Conservation (phyloP, 1,140 invertebrate species). For the Sitobion miscanthi region DNA sequence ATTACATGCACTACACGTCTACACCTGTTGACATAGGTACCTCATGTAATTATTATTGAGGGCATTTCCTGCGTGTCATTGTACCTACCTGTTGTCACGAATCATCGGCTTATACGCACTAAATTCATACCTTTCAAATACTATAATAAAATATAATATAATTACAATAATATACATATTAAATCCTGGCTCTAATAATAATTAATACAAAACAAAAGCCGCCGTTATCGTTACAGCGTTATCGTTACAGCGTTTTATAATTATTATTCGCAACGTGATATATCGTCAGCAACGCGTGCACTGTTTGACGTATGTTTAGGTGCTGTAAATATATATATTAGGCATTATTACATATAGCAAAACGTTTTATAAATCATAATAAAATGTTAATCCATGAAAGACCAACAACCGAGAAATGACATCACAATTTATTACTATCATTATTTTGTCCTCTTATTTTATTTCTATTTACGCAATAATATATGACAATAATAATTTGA, state of each 20-base stretch:
- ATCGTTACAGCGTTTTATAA: background rate
- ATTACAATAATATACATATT: background rate
- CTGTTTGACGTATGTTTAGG: background rate
- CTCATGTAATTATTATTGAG: no score
- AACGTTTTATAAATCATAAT: background rate
- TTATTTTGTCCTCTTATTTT: background rate
- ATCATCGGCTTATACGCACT: background rate
- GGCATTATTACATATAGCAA: background rate
- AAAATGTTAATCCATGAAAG: background rate
- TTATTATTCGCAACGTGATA: constrained; percentile 16
- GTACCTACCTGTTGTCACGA: background rate
- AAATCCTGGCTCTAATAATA: background rate
- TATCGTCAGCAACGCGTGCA: background rate
- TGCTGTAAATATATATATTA: background rate
- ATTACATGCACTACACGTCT: background rate
- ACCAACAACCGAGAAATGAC: background rate
- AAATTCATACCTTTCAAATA: background rate
- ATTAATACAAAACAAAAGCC: background rate
- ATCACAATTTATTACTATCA: background rate
- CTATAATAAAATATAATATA: background rate
- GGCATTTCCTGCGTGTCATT: background rate
- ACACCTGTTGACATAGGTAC: background rate
- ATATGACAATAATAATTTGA: background rate
- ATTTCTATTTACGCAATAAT: background rate
- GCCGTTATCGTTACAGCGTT: background rate